Evolutionary conservation across 2,113 vertebrate genomes (phyloP).

Genomic region (Nothoprocta pentlandii): DNA sequence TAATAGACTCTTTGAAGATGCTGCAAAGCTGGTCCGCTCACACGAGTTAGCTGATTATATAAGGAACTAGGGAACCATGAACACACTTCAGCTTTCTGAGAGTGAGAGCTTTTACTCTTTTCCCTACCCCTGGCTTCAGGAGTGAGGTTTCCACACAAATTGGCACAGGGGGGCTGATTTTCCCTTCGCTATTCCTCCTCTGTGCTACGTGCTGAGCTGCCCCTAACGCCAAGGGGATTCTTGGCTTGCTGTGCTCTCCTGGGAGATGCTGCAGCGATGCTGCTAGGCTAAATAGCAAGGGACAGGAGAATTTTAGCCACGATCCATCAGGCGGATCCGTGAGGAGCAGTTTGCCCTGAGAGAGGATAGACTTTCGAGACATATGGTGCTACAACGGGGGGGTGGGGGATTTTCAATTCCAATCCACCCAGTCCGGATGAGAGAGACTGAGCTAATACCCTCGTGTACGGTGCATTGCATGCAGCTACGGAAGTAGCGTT

Average conservation of each 20-base stretch:
- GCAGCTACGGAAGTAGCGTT: constrained; percentile 74
- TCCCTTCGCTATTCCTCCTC: constrained; percentile 33
- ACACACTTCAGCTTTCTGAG: constrained; percentile 5
- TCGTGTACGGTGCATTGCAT: constrained; percentile 72
- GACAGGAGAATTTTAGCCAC: constrained; percentile 44
- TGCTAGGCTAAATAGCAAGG: constrained; percentile 40
- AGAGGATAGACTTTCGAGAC: constrained; percentile 76
- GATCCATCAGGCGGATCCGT: constrained; percentile 69
- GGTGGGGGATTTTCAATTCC: constrained; percentile 74
- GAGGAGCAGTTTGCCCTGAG: constrained; percentile 65
- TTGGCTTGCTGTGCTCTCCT: neutral
- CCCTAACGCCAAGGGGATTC: constrained; percentile 40
- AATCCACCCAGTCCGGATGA: constrained; percentile 77
- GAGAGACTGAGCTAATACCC: constrained; percentile 75
- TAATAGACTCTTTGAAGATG: constrained; percentile 3
- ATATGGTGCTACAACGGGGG: constrained; percentile 73
- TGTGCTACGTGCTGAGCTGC: neutral
- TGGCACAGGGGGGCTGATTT: constrained; percentile 18
- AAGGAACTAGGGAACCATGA: neutral
- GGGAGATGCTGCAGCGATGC: constrained; percentile 57
- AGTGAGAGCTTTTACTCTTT: constrained; percentile 28
- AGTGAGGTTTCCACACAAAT: constrained; percentile 58
- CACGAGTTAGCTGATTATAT: neutral
- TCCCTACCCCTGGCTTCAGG: constrained; percentile 9
- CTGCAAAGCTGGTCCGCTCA: neutral